Conservation (phyloP, 1,140 invertebrate genomes). For the Cardiocondyla obscurior region DNA sequence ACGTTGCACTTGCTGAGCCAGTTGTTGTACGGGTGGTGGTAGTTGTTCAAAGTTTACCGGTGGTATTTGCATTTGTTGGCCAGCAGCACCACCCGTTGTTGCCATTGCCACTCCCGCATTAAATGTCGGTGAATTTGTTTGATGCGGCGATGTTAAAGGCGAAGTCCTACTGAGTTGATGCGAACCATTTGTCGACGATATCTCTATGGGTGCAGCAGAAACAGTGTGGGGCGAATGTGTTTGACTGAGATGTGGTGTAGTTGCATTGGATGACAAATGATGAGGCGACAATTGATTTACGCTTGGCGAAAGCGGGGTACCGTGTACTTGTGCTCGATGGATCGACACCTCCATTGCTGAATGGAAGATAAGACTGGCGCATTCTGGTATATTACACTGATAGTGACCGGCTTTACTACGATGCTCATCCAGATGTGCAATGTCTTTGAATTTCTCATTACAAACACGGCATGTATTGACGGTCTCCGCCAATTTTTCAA, state of each 20-base stretch:
- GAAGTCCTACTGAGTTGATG: constrained; percentile 69
- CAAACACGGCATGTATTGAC: constrained; percentile 82
- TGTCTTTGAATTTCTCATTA: constrained; percentile 82
- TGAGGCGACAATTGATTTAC: constrained; percentile 73
- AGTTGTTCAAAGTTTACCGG: constrained; percentile 81
- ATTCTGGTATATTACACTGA: constrained; percentile 82
- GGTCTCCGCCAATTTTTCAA: constrained; percentile 82
- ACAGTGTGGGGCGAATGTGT: constrained; percentile 67
- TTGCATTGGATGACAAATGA: constrained; percentile 60
- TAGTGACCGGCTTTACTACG: constrained; percentile 81
- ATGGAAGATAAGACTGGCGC: constrained; percentile 76
- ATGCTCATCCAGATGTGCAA: constrained; percentile 81
- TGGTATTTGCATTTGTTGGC: constrained; percentile 72
- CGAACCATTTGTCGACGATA: constrained; percentile 58
- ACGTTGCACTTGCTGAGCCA: constrained; percentile 84
- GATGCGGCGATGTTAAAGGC: constrained; percentile 74
- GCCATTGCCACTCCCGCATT: constrained; percentile 33
- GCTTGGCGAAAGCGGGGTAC: constrained; percentile 74
- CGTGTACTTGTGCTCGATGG: constrained; percentile 81
- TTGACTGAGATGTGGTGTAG: constrained; percentile 67
- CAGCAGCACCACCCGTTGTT: not conserved
- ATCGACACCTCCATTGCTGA: constrained; percentile 76
- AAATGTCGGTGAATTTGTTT: constrained; percentile 76
- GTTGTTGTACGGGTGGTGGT: constrained; percentile 83
- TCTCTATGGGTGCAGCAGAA: not conserved